A percentile compares a stretch with the other conserved stretches of the same genome.
Evolutionary conservation across 2,888 invertebrate species (phyloP).

Genomic region (Calameuta idolon): DNA sequence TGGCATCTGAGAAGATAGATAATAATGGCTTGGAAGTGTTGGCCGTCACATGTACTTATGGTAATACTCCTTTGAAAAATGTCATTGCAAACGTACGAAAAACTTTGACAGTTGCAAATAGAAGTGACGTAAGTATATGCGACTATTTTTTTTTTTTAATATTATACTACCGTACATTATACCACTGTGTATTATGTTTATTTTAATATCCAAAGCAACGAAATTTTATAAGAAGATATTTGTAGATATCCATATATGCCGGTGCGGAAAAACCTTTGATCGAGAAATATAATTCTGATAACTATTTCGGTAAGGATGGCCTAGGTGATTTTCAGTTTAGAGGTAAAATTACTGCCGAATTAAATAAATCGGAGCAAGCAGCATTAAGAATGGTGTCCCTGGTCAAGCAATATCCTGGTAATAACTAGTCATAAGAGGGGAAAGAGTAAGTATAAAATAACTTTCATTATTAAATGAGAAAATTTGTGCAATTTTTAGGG

Average conservation of each 20-base stretch:
- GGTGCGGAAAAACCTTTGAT: constrained; percentile 62
- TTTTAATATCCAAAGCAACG: background rate
- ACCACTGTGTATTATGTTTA: background rate
- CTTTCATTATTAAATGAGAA: constrained; percentile 5
- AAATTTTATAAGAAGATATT: constrained; percentile 5
- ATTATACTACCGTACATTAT: background rate
- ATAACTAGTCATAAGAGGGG: background rate
- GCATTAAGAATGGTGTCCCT: constrained; percentile 64
- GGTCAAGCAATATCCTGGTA: constrained; percentile 56
- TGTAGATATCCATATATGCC: constrained; percentile 68
- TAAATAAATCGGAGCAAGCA: constrained; percentile 64
- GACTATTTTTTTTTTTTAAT: background rate
- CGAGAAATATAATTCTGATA: constrained; percentile 38
- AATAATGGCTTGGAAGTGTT: constrained; percentile 62
- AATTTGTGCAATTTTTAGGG: constrained; percentile 45
- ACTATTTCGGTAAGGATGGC: constrained; percentile 68
- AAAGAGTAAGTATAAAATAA: background rate
- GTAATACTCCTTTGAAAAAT: constrained; percentile 69
- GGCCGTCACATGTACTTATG: constrained; percentile 71
- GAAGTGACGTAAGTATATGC: constrained; percentile 58
- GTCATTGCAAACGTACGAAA: constrained; percentile 69
- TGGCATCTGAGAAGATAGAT: constrained; percentile 42
- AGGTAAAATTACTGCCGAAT: constrained; percentile 49
- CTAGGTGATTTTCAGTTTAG: constrained; percentile 68
- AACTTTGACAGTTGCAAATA: constrained; percentile 63